Base-by-base conservation (phyloP, 1,140 invertebrate genomes). In the Oryzaephilus surinamensis region DNA sequence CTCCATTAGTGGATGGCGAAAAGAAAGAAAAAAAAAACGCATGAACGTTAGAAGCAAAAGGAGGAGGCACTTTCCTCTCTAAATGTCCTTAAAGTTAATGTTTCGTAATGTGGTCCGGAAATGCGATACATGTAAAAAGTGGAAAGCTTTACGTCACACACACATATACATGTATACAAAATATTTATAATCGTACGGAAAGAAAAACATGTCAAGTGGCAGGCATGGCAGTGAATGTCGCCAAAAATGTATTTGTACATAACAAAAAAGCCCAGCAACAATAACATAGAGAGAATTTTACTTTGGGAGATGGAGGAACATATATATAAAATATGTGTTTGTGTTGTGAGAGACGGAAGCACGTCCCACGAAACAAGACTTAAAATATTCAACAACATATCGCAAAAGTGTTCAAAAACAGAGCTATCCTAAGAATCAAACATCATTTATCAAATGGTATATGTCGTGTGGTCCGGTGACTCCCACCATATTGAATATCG, bases 401-500 rank as follows among this genome's bases (percentile, higher is more conserved):
- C 32, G 38, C 38, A 40, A 40, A 40, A 40, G 38, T 40, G 38
- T 40, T 40, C 38, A 40, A 40, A 40, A 50, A 47, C 48, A 50
- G 52, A 53, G 48, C 52, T 54, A 47, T 53, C 51, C 50, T 46
- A 48, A 54, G 52, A 56, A 56, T 56, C 46, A 45, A 44, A 42
- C 42, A 56, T 56, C 54, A 56, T 56, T 56, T 56, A 56, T 56
- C 52, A 54, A 48, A 38, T n/a, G n/a, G n/a, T n/a, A n/a, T 45
- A 44, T 46, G 45, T 54, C 50, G 51, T 56, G 50, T 54, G 54
- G 50, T 51, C 49, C 51, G 52, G 40, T 42, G 45, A 54, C 52
- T 52, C 54, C 54, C 50, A 56, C 52, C 54, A 54, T 56, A 56
- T 56, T 56, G 51, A 56, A 56, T 56, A 56, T 56, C 50, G 54